Percentiles rank a stretch among this genome's conserved stretches.
These are phyloP conservation scores for Crotophaga sulcirostris DNA, from an alignment of 2,113 vertebrate species.

Conservation along the genomic window DNA sequence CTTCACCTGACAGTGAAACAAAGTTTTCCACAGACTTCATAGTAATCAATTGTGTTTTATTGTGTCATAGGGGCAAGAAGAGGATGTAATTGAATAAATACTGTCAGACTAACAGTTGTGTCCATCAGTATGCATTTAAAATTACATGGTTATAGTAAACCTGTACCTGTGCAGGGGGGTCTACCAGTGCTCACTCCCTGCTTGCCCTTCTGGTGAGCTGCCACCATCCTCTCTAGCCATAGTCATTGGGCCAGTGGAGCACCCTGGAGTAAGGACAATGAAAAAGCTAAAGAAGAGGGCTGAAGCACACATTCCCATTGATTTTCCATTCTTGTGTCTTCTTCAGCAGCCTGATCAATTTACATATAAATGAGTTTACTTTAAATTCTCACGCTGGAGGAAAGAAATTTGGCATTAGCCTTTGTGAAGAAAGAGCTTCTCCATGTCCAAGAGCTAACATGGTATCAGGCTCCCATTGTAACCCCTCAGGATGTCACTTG, in stretches of 20 bases:
- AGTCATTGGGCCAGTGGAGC: background rate
- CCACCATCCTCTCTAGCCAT: background rate
- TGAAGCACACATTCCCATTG: background rate
- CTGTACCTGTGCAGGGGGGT: background rate
- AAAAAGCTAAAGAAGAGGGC: background rate
- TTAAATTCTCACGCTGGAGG: background rate
- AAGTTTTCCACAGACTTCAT: background rate
- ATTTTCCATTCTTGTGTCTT: background rate
- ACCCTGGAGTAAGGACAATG: background rate
- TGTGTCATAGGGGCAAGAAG: background rate
- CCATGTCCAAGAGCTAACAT: background rate
- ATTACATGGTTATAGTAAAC: background rate
- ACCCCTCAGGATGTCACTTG: background rate
- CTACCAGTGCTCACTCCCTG: background rate
- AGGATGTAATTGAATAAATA: background rate
- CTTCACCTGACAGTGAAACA: background rate
- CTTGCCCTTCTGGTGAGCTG: background rate
- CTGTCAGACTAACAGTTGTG: background rate
- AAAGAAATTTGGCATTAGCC: background rate
- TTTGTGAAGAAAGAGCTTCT: background rate
- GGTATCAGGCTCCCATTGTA: background rate
- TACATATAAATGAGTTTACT: background rate
- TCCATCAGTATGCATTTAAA: background rate
- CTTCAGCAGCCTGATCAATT: background rate
- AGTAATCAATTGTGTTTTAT: background rate